Base-by-base conservation (phyloP, 2,113 vertebrate species). In the Ciconia stormi region DNA sequence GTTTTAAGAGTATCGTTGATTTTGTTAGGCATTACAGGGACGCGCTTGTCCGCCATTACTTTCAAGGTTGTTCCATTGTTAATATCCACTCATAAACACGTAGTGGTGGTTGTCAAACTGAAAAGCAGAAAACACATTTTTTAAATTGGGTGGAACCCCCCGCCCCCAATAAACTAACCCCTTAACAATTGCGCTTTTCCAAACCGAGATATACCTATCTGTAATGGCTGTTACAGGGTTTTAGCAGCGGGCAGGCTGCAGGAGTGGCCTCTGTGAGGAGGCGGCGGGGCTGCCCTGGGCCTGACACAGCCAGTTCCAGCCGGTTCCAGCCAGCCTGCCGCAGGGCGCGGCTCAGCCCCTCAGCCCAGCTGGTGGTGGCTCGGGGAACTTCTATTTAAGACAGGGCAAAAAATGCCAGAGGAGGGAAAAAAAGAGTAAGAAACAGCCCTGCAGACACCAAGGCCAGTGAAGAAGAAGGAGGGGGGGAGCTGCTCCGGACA, bases 341-440 rank as follows among this genome's bases (percentile, higher is more conserved):
- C 7, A 32, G 16, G 29, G 16, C 10, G 18, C 2, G 1, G 13
- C 23, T 47, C 14, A 12, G 26, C 42, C 15, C 22, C n/a, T 73
- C 16, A 10, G 25, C 23, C 6, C 3, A 1, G 4, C 9, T 2
- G 42, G 19, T 25, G 47, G 13, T 0, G 0, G 14, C 42, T 34
- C 5, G 1, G 30, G 10, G 6, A 58, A 7, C 4, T 5, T 5
- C 6, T 20, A 3, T 20, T 16, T 52, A 38, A 52, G 36, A 67
- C 52, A 32, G 4, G 20, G 15, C 2, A 47, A 58, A 67, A 42
- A 34, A 18, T 3, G 6, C 13, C 8, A 10, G n/a, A 5, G 2
- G 1, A 0, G 0, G 2, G 2, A 1, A 0, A 7, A 10, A 40
- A 34, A 29, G 6, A n/a, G 10, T 32, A 32, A 40, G 21, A 46